A percentile compares a stretch with the other conserved stretches of the same genome.
These are phyloP conservation scores for Rhyacophila evoluta DNA, from an alignment of 2,888 invertebrate species.

Conservation along the genomic window DNA sequence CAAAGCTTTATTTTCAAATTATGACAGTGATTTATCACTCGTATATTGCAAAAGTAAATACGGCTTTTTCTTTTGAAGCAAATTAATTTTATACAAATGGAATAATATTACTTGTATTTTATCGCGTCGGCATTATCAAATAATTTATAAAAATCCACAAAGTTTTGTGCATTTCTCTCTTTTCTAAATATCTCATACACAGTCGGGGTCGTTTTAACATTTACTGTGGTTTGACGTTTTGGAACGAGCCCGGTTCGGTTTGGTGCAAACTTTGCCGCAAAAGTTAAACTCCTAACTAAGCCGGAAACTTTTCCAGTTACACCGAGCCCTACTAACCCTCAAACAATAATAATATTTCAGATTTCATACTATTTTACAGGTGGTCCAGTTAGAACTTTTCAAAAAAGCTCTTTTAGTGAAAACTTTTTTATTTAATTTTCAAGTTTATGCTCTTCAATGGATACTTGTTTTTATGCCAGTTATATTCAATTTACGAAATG, in stretches of 20 bases:
- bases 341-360: constrained; percentile 12
- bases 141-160: too few species aligned
- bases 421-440: too few species aligned
- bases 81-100: too few species aligned
- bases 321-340: constrained; percentile 5
- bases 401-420: background rate
- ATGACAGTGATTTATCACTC: too few species aligned
- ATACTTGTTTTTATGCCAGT: too few species aligned
- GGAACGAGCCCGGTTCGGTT: background rate
- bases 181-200: background rate
- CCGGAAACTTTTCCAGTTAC: constrained; percentile 12
- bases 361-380: background rate
- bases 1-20: too few species aligned
- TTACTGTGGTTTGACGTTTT: constrained; percentile 6
- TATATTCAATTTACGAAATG: too few species aligned
- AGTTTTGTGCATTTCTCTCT: background rate
- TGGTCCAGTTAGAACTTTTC: background rate
- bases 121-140: too few species aligned
- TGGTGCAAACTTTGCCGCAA: constrained; percentile 1
- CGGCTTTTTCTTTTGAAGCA: too few species aligned
- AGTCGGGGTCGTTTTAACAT: background rate
- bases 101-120: too few species aligned
- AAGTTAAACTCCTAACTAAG: constrained; percentile 10
- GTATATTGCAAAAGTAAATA: too few species aligned
- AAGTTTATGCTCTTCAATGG: too few species aligned